phyloP scores from a whole-genome alignment of 2,888 invertebrate species.

The Napeogenes inachia region DNA sequence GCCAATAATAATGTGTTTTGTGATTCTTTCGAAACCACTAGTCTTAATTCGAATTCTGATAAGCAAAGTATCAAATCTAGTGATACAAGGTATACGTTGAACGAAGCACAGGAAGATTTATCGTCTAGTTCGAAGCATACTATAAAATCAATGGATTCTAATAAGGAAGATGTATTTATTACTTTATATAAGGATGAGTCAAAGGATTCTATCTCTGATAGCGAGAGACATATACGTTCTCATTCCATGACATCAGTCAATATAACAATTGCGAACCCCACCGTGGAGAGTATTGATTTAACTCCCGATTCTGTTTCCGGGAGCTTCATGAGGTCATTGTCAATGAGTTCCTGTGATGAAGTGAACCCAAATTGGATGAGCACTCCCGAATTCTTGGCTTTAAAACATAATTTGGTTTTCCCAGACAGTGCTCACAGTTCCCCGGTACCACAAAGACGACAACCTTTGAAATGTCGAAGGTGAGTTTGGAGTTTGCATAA shows the following conservation, averaged over 20 bases:
- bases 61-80: slow-evolving; percentile 70
- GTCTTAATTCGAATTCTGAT: slow-evolving; percentile 72
- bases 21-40: slow-evolving; percentile 75
- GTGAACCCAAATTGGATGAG: slow-evolving; percentile 88
- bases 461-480: slow-evolving; percentile 80
- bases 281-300: slow-evolving; percentile 83
- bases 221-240: slow-evolving; percentile 70
- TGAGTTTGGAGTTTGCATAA: slow-evolving; percentile 35
- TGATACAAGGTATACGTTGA: slow-evolving; percentile 62
- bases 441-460: slow-evolving; percentile 82
- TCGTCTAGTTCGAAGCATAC: slow-evolving; percentile 64
- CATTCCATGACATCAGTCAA: slow-evolving; percentile 81
- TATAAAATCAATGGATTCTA: slow-evolving; percentile 59
- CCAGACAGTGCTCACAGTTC: slow-evolving; percentile 89
- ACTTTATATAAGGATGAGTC: slow-evolving; percentile 64
- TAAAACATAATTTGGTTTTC: slow-evolving; percentile 88
- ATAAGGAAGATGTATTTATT: slow-evolving; percentile 57
- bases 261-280: slow-evolving; percentile 84
- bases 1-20: slow-evolving; percentile 66
- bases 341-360: slow-evolving; percentile 82
- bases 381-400: slow-evolving; percentile 86
- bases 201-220: slow-evolving; percentile 59
- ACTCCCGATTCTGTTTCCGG: slow-evolving; percentile 80
- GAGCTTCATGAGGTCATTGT: slow-evolving; percentile 79
- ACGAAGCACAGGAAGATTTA: slow-evolving; percentile 64